Base-by-base conservation (phyloP, 2,113 vertebrate species). In the Nycticebus coucang region DNA sequence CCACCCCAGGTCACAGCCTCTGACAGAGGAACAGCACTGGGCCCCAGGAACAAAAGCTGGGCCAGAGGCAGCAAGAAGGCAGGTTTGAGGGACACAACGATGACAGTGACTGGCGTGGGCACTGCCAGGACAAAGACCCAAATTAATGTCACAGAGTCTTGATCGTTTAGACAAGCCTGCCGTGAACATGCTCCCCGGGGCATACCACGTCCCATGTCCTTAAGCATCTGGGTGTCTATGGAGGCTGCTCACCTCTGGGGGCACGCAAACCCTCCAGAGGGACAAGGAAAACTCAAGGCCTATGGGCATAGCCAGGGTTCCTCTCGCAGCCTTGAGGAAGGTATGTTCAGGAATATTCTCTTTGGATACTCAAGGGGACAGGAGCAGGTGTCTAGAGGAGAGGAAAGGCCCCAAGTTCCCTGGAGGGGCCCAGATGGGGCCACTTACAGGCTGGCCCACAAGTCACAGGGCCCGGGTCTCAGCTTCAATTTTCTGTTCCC, bases 401-500 rank as follows among this genome's bases (percentile, higher is more conserved):
- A 77, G 11, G 12, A 80, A 71, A 75, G 30, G 33, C 18, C 53
- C 69, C 15, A 26, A 75, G 74, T 28, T 13, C 74, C 11, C 1
- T 77, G 74, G 87, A 71, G 41, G 26, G 28, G 41, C 68, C 30
- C 26, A 10, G 45, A 35, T 64, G 9, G 28, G 18, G 30, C 41
- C 24, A 79, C 93, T 91, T 57, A 94, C 77, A 55, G 87, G 6
- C 59, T 81, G 84, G 0, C 92, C 59, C 91, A 74, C 10, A 26
- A 1, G 3, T 99, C 99, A 99, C 96, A 99, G 98, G 2, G 99
- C 99, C 82, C 99, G 98, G 0, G 99, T 99, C 98, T 99, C 99
- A 0, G 99, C 99, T 91, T 99, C 99, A 0, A 99, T 99, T 97
- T 99, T 99, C 97, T 99, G 99, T 97, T 99, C 99, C 74, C 99